A percentile compares a stretch with the other conserved stretches of the same genome.
These are phyloP conservation scores for Thalassoma bifasciatum DNA, from an alignment of 2,113 vertebrate genomes.

Conservation along the genomic window DNA sequence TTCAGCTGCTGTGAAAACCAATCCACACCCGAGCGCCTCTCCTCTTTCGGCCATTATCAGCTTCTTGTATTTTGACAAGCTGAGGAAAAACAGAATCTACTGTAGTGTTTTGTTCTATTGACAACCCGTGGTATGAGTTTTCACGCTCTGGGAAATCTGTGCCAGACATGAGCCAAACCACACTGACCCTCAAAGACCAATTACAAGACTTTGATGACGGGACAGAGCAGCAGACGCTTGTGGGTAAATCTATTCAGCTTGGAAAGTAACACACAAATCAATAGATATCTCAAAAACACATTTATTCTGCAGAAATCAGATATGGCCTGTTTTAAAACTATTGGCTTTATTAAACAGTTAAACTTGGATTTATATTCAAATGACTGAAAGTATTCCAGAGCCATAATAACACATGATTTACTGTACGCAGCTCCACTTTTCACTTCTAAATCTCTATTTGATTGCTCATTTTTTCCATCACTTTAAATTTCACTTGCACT, in stretches of 20 bases:
- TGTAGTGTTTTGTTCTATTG: constrained; percentile 15
- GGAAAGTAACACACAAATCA: neutral
- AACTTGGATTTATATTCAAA: too few species aligned
- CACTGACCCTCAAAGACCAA: constrained; percentile 20
- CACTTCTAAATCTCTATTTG: neutral
- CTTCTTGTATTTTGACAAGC: constrained; percentile 59
- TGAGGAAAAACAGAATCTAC: constrained; percentile 45
- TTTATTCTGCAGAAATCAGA: constrained; percentile 10
- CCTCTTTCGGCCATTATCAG: constrained; percentile 56
- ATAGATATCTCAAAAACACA: neutral
- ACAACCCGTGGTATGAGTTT: constrained; percentile 23
- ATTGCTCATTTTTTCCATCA: neutral
- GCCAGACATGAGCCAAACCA: constrained; percentile 31
- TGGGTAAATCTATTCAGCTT: constrained; percentile 4
- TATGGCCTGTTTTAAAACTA: too few species aligned
- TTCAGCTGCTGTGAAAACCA: constrained; percentile 65
- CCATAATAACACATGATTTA: too few species aligned
- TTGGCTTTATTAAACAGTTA: too few species aligned
- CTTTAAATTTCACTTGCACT: neutral
- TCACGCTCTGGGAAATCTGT: constrained; percentile 25
- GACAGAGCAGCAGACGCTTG: neutral
- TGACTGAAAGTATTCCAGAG: too few species aligned
- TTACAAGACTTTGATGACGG: constrained; percentile 21
- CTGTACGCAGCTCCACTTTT: neutral
- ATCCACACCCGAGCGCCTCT: constrained; percentile 58